A percentile compares a stretch with the other conserved stretches of the same genome.
Evolutionary conservation across 2,113 vertebrate genomes (phyloP).

Genomic region (Brienomyrus longianalis): DNA sequence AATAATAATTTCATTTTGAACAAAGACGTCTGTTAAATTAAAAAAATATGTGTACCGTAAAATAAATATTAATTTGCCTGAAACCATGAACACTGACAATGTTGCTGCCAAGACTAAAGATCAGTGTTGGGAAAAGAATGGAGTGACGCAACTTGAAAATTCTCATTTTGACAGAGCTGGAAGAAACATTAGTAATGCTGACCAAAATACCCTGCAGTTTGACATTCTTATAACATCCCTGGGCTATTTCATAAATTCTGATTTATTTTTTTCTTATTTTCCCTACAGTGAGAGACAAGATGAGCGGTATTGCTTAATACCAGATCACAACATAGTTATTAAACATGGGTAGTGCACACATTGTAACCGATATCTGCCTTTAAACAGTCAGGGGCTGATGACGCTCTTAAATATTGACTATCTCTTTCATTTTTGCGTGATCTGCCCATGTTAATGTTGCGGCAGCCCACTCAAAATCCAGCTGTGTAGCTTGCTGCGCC

Average conservation of each 20-base stretch:
- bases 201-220: background rate
- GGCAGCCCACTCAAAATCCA: background rate
- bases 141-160: background rate
- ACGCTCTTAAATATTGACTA: background rate
- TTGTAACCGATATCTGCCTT: background rate
- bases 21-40: background rate
- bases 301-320: background rate
- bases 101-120: background rate
- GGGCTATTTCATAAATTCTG: conserved; percentile 1
- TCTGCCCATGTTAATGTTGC: background rate
- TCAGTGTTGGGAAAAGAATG: background rate
- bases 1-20: background rate
- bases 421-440: background rate
- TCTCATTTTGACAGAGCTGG: background rate
- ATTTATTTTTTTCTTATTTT: background rate
- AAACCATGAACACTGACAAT: background rate
- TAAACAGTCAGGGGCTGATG: background rate
- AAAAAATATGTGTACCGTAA: background rate
- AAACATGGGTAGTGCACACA: background rate
- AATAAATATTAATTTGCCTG: background rate
- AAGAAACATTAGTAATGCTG: background rate
- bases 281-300: background rate
- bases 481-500: background rate
- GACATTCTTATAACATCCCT: background rate
- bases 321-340: background rate